phyloP scores from a whole-genome alignment of 1,140 invertebrate genomes.

The Drosophila sucinea region DNA sequence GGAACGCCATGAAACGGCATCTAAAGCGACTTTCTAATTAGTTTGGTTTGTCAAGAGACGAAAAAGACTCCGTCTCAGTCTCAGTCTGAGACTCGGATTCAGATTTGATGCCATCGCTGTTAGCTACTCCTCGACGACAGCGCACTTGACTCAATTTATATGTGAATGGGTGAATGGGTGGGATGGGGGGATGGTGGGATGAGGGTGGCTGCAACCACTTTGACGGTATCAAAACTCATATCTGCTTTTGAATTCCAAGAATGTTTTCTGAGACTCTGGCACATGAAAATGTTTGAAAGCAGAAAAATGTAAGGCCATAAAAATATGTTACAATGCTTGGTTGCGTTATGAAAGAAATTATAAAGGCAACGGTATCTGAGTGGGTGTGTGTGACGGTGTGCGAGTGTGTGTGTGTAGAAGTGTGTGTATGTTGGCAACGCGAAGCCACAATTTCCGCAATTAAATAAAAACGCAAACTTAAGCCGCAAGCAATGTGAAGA shows the following conservation, averaged over 20 bases:
- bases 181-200: background rate
- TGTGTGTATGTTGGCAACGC: constrained; percentile 44
- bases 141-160: constrained; percentile 75
- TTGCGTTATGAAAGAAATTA: constrained; percentile 79
- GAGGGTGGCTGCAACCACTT: constrained; percentile 52
- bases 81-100: too few relatives aligned
- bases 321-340: constrained; percentile 80
- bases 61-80: constrained; percentile 5
- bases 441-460: constrained; percentile 79
- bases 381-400: background rate
- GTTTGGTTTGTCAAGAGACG: constrained; percentile 71
- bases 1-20: constrained; percentile 41
- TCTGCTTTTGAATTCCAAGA: constrained; percentile 73
- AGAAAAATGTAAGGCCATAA: constrained; percentile 75
- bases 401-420: constrained; percentile 16
- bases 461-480: constrained; percentile 82
- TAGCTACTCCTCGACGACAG: constrained; percentile 37
- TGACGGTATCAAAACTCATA: constrained; percentile 72
- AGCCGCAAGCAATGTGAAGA: constrained; percentile 50
- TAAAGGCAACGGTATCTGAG: constrained; percentile 55
- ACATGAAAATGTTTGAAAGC: constrained; percentile 65
- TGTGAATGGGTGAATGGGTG: constrained; percentile 15
- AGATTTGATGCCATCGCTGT: constrained; percentile 2
- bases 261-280: constrained; percentile 45
- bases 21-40: constrained; percentile 80